Evolutionary conservation across 2,888 invertebrate species (phyloP), one percentile per base, ranked within the genome.

Genomic region (Agrotis segetum): DNA sequence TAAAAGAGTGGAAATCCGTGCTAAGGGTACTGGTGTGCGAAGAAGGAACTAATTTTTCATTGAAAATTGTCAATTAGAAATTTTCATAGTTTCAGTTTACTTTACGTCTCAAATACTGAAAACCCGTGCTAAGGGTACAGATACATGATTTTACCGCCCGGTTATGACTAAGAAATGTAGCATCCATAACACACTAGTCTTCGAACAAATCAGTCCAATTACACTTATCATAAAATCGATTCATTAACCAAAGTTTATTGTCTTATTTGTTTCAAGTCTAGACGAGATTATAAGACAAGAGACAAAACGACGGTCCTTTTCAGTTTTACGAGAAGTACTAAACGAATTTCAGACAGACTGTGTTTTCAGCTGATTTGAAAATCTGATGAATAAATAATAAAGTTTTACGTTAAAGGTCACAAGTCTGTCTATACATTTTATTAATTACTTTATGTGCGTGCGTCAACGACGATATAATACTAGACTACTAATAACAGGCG

Each of bases 181-280:
- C 11, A 40, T 40, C 16, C 5, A 34, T 65, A 71, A 74, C 77
- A 72, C 64, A 24, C 62, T 68, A 77, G 55, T 74, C 63, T 77
- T 16, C 17, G 44, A 62, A 59, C 56, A 70, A 66, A 68, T 70
- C 40, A 70, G 49, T 34, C 40, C 55, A 55, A 58, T 59, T 69
- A 55, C 73, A 59, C 46, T 44, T 67, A 17, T 64, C 46, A 46
- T 29, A 55, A 61, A 79, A 83, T 77, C 71, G 71, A 77, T 72
- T 76, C 67, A 76, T 79, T 82, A 74, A 60, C 56, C 47, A 67
- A 71, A 52, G 3, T 40, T 68, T 62, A 68, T 19, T 49, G 50
- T 69, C 67, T 71, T 82, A 77, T 77, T 82, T 80, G 65, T 71
- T 61, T 19, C n/a, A 66, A 24, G 74, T 80, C 83, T 83, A 83